A percentile compares a stretch with the other conserved stretches of the same genome.
Conservation (phyloP, 2,797 vertebrate genomes). For the Melopsittacus undulatus region DNA sequence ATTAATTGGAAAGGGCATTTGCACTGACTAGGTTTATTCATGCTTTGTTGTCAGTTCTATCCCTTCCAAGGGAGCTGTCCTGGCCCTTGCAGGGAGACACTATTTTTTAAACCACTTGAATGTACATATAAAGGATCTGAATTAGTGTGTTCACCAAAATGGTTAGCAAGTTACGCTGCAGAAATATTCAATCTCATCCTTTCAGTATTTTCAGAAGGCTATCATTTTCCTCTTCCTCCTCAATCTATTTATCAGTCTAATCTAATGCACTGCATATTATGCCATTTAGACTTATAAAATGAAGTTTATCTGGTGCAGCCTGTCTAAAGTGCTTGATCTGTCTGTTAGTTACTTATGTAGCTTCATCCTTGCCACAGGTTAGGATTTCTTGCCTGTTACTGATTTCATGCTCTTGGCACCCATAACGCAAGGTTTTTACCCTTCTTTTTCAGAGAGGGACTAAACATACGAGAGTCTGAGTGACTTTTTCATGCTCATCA, state of each 20-base stretch:
- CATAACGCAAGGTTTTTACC: background rate
- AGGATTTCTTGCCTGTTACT: background rate
- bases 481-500: background rate
- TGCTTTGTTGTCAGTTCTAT: background rate
- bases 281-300: background rate
- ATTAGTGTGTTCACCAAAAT: background rate
- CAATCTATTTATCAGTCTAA: background rate
- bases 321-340: background rate
- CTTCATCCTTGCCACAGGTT: background rate
- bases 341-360: background rate
- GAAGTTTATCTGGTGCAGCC: background rate
- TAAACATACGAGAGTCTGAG: background rate
- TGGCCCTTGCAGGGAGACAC: background rate
- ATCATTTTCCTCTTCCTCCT: background rate
- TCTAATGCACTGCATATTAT: background rate
- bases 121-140: background rate
- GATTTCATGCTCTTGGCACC: background rate
- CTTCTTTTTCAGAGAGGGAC: accelerated
- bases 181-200: background rate
- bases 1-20: constrained; percentile 43
- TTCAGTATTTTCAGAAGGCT: background rate
- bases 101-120: background rate
- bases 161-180: background rate
- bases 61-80: background rate
- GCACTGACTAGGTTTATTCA: constrained; percentile 25